Base-by-base conservation (phyloP, 2,888 invertebrate species). In the Acrobasis suavella region DNA sequence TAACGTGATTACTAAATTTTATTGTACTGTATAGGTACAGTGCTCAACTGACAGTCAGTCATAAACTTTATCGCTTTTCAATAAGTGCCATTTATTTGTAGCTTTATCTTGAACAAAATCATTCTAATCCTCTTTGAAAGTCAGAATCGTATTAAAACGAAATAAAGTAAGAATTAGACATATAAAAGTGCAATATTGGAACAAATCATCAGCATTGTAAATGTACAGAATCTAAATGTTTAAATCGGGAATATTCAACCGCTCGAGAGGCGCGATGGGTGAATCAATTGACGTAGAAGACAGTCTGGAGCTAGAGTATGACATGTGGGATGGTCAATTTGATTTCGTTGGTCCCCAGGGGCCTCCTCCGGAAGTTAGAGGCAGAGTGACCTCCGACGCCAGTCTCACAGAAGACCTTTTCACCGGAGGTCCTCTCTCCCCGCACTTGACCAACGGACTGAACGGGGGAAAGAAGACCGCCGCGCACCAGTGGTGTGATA, bases 311-410 rank as follows among this genome's bases (percentile, higher is more conserved):
- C 92, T 96, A 86, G 96, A 96, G 85, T 96, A 96, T 85, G 97
- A 97, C 81, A 95, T 96, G 95, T 97, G 97, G 97, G 96, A 96
- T 83, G 97, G 97, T 65, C 97, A 97, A 89, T 97, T 97, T 78
- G 96, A 96, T 88, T 96, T 96, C 86, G 94, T 96, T 73, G 96
- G 96, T 52, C 93, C 94, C 10, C 93, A 92, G 73, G 90, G 85
- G 5, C 82, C 87, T 1, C 81, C 87, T 2, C 84, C 85, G 15
- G 86, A 84, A 66, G 72, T 78, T 37, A 80, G 91, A 50, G 76
- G 75, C 14, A 82, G 92, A 61, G 85, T 90, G 65, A 86, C 85
- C 50, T 91, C 92, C 7, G 88, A 90, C 69, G 73, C 76, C 16
- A 91, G 92, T 68, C 77, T 92, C 64, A 85, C 87, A 0, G 93